Evolutionary conservation across 2,113 vertebrate genomes (phyloP).

Genomic region (Hippocampus abdominalis): DNA sequence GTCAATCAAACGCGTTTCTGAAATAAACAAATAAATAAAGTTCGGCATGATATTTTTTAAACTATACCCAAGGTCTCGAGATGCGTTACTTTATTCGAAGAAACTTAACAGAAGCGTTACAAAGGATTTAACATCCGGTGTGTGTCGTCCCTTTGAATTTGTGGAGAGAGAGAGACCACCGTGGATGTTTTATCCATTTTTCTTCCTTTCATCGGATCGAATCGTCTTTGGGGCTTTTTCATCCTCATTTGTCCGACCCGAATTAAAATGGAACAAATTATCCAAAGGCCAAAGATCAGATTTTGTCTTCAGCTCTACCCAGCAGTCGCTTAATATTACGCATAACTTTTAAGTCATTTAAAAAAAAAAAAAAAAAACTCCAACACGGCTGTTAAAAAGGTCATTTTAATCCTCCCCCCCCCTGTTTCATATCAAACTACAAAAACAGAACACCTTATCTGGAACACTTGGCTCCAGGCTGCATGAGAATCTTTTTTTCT

Average conservation of each 20-base stretch:
- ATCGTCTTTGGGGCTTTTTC: conserved; percentile 41
- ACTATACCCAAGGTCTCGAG: background rate
- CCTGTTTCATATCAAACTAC: conserved; percentile 41
- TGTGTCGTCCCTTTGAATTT: conserved; percentile 39
- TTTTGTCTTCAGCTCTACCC: conserved; percentile 50
- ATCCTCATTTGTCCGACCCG: conserved; percentile 47
- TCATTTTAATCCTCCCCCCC: conserved; percentile 48
- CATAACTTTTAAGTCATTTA: background rate
- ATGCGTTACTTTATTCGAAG: too few relatives aligned
- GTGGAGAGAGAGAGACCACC: conserved; percentile 31
- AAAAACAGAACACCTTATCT: conserved; percentile 54
- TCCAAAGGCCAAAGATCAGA: conserved; percentile 54
- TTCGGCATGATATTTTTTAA: background rate
- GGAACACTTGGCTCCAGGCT: conserved; percentile 76
- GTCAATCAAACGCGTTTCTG: background rate
- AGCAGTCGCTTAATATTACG: conserved; percentile 42
- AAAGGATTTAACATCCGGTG: conserved; percentile 11
- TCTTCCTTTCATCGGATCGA: conserved; percentile 28
- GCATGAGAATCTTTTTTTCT: conserved; percentile 15
- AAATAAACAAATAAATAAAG: too few relatives aligned
- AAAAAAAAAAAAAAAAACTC: conserved; percentile 2
- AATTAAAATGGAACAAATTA: conserved; percentile 64
- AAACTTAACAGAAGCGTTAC: background rate
- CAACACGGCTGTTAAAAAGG: conserved; percentile 42
- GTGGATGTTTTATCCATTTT: conserved; percentile 21